Evolutionary conservation across 1,140 invertebrate species (phyloP).

Genomic region (Monomorium pharaonis): DNA sequence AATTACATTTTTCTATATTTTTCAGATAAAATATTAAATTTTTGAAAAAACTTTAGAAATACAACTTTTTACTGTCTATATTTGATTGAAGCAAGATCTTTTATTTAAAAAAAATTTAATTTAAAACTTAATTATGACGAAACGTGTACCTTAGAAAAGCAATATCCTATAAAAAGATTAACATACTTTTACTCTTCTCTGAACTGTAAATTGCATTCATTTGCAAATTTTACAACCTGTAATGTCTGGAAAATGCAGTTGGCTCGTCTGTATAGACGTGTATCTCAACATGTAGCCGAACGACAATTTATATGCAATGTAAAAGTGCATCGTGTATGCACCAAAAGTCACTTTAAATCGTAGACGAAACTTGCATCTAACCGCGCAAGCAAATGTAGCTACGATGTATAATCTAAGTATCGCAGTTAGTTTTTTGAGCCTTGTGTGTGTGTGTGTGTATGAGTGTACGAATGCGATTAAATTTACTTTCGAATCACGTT

Average conservation of each 20-base stretch:
- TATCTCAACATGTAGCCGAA: background rate
- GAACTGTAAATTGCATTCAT: background rate
- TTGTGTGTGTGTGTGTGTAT: background rate
- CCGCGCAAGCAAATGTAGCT: slow-evolving; percentile 24
- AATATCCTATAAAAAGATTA: background rate
- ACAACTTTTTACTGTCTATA: background rate
- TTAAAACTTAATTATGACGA: background rate
- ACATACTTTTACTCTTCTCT: background rate
- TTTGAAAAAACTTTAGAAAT: background rate
- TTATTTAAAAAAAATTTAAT: background rate
- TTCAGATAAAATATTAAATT: background rate
- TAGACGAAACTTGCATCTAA: slow-evolving; percentile 33
- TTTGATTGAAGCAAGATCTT: background rate
- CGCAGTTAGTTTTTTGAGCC: background rate
- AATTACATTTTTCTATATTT: background rate
- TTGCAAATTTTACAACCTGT: background rate
- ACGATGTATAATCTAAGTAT: slow-evolving; percentile 7
- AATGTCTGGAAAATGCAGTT: background rate
- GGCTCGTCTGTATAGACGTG: background rate
- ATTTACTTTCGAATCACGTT: background rate
- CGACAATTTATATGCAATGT: slow-evolving; percentile 16
- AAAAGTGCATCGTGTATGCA: slow-evolving; percentile 42
- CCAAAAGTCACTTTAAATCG: slow-evolving; percentile 58
- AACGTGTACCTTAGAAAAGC: background rate
- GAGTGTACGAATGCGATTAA: background rate